A percentile compares a stretch with the other conserved stretches of the same genome.
Conservation (phyloP, 1,140 invertebrate species). For the Wiebesia pumilae region DNA sequence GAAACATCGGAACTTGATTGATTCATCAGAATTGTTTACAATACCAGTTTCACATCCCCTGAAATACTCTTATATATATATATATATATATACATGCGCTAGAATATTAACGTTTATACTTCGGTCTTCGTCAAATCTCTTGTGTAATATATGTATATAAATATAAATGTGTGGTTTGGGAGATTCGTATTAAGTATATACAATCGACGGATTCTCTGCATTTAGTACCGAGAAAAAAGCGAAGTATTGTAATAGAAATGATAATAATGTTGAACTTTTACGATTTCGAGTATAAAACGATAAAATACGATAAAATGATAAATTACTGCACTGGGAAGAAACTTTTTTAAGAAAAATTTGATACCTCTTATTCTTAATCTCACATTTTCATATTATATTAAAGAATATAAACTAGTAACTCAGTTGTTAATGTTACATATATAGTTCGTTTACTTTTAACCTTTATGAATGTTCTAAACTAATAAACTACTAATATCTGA, state of each 20-base stretch:
- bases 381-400: not conserved
- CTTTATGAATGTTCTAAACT: too few relatives aligned
- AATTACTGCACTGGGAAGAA: slow-evolving; percentile 1
- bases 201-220: slow-evolving; percentile 25
- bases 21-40: not conserved
- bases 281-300: too few relatives aligned
- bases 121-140: not conserved
- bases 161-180: not conserved
- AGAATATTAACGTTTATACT: not conserved
- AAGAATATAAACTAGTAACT: not conserved
- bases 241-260: not conserved
- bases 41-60: slow-evolving; percentile 17
- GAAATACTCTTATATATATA: not conserved
- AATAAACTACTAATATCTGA: not conserved
- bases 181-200: slow-evolving; percentile 1
- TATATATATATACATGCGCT: not conserved
- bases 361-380: not conserved
- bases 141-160: slow-evolving; percentile 23
- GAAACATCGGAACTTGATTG: not conserved
- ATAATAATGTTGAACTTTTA: slow-evolving; percentile 5
- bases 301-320: not conserved
- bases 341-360: not conserved
- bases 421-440: too few relatives aligned
- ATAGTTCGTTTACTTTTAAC: not conserved
- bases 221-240: not conserved